A percentile compares a stretch with the other conserved stretches of the same genome.
Conservation (phyloP, 2,113 vertebrate species). For the Sinosuthora webbiana region DNA sequence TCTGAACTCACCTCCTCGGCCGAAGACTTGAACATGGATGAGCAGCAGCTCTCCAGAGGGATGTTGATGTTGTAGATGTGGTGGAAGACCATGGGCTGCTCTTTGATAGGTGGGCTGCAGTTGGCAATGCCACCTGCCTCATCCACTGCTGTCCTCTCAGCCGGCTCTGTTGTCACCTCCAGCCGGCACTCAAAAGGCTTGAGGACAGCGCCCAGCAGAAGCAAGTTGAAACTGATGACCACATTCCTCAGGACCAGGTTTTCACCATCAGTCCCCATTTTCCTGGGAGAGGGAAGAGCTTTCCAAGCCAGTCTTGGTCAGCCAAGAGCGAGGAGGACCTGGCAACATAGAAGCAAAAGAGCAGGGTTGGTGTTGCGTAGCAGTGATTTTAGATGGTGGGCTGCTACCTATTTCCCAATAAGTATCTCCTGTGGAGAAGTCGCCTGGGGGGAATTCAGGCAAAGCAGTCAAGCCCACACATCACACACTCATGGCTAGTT, state of each 20-base stretch:
- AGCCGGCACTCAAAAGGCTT: slow-evolving; percentile 71
- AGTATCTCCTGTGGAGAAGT: too few species aligned
- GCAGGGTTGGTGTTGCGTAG: background rate
- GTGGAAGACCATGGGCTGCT: slow-evolving; percentile 91
- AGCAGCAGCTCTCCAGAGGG: slow-evolving; percentile 89
- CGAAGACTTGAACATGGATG: slow-evolving; percentile 80
- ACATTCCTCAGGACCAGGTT: slow-evolving; percentile 70
- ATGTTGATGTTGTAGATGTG: slow-evolving; percentile 96
- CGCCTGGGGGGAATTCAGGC: too few species aligned
- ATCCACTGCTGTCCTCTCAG: slow-evolving; percentile 71
- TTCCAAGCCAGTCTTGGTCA: slow-evolving; percentile 25
- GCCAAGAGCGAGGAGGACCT: slow-evolving; percentile 10
- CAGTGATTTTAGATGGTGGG: too few species aligned
- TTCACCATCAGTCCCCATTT: slow-evolving; percentile 74
- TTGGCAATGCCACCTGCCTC: slow-evolving; percentile 67
- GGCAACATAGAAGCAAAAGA: background rate
- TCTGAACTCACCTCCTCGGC: slow-evolving; percentile 74
- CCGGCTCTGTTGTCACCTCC: slow-evolving; percentile 63
- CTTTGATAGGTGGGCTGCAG: slow-evolving; percentile 75
- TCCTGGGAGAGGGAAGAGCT: background rate
- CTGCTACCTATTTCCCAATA: too few species aligned
- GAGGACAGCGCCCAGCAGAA: slow-evolving; percentile 71
- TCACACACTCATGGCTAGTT: too few species aligned
- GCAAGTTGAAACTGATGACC: slow-evolving; percentile 74
- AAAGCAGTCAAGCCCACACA: too few species aligned